These are phyloP conservation scores for Pristionchus maxplancki DNA, from an alignment of 2,888 invertebrate genomes.

Conservation along the genomic window DNA sequence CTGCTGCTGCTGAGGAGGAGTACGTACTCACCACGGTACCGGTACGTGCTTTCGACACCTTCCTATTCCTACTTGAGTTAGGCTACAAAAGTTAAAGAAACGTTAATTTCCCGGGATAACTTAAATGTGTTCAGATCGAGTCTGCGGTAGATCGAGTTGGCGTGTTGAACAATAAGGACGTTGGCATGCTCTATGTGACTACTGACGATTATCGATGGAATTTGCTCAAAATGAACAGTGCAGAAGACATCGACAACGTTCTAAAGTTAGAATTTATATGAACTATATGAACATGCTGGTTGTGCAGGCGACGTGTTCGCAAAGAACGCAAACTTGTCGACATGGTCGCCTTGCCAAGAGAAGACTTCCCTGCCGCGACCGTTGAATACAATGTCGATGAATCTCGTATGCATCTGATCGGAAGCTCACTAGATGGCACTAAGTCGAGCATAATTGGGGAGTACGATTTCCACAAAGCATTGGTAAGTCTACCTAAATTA, in stretches of 20 bases:
- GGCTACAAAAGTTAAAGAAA: too few species aligned
- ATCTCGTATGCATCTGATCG: neutral
- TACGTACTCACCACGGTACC: constrained; percentile 3
- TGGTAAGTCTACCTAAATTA: neutral
- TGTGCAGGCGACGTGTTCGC: constrained; percentile 15
- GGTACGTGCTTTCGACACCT: neutral
- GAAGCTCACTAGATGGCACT: constrained; percentile 23
- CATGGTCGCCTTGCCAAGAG: constrained; percentile 4
- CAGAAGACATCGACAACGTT: constrained; percentile 38
- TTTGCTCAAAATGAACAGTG: constrained; percentile 34
- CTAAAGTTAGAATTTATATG: constrained; percentile 9
- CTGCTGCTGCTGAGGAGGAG: neutral
- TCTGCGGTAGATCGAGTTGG: constrained; percentile 29
- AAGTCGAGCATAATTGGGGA: constrained; percentile 18
- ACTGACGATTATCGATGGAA: constrained; percentile 44
- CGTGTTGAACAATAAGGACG: neutral
- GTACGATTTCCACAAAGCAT: constrained; percentile 20
- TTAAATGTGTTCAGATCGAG: constrained; percentile 19
- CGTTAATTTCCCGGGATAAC: neutral
- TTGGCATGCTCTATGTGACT: neutral
- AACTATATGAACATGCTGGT: too few species aligned
- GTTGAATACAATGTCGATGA: constrained; percentile 17
- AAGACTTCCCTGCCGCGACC: constrained; percentile 15
- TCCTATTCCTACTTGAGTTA: too few species aligned
- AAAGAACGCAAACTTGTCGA: constrained; percentile 42